Evolutionary conservation across 2,797 vertebrate species (phyloP).

Genomic region (Pseudochirops cupreus): DNA sequence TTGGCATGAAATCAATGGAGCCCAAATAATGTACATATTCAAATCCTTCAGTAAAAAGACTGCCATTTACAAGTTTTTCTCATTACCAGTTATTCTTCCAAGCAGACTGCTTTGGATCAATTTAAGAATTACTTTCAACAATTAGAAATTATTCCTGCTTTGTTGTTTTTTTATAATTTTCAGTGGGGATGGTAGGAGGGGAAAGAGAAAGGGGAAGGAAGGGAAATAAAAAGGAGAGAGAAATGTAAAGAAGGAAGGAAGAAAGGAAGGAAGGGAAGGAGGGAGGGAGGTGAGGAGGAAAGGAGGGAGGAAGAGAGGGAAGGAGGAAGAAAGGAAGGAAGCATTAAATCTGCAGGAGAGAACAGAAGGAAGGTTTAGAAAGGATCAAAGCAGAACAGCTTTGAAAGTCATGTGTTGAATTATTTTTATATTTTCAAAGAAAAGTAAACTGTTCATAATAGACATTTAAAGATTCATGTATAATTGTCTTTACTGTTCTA

Average conservation of each 20-base stretch:
- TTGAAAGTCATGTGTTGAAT: neutral
- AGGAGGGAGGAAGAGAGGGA: neutral
- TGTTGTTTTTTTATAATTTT: conserved; percentile 30
- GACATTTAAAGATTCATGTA: neutral
- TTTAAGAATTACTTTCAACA: neutral
- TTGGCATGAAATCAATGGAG: neutral
- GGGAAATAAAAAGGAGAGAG: too few species aligned
- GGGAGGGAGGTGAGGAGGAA: too few species aligned
- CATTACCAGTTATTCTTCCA: conserved; percentile 6
- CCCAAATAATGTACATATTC: neutral
- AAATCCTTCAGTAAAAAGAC: conserved; percentile 15
- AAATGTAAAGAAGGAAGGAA: too few species aligned
- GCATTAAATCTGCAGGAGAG: too few species aligned
- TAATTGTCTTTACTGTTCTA: neutral
- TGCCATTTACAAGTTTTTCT: neutral
- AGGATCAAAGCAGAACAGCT: neutral
- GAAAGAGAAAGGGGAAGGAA: neutral
- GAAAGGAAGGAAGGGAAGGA: neutral
- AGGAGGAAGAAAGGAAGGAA: neutral
- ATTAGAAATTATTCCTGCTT: neutral
- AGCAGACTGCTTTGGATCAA: conserved; percentile 23
- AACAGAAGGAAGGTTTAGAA: neutral
- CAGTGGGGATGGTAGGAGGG: neutral
- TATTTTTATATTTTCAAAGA: neutral
- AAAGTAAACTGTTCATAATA: neutral